phyloP scores from a whole-genome alignment of 2,888 invertebrate species.

The Spisula solida region DNA sequence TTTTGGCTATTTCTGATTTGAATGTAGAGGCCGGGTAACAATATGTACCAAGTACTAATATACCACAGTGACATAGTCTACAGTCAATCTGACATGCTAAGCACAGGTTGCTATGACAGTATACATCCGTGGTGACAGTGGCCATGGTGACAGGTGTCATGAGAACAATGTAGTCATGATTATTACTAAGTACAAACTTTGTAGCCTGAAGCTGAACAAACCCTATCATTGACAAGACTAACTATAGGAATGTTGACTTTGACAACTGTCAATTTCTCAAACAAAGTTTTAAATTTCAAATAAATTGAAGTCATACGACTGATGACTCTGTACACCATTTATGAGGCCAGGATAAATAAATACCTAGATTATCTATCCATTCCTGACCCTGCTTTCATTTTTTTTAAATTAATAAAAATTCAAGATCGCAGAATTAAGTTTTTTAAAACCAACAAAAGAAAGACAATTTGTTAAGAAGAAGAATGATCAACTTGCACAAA shows the following conservation, averaged over 20 bases:
- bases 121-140: not conserved
- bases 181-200: not conserved
- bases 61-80: not conserved
- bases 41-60: not conserved
- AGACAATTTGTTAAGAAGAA: too few species aligned
- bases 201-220: not conserved
- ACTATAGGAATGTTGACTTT: constrained; percentile 4
- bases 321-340: too few species aligned
- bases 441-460: too few species aligned
- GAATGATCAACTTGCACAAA: too few species aligned
- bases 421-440: too few species aligned
- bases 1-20: not conserved
- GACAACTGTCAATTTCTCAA: constrained; percentile 22
- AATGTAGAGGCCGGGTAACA: not conserved
- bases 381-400: too few species aligned
- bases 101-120: not conserved
- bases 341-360: too few species aligned
- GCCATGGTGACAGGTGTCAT: constrained; percentile 7
- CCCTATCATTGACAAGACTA: not conserved
- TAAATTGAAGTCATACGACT: not conserved
- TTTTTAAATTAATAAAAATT: too few species aligned
- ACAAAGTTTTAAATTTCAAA: constrained; percentile 17
- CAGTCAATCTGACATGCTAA: not conserved
- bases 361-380: too few species aligned
- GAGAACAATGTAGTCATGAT: constrained; percentile 9